These are phyloP conservation scores for Ophonus ardosiacus DNA, from an alignment of 2,888 invertebrate species.

Conservation along the genomic window DNA sequence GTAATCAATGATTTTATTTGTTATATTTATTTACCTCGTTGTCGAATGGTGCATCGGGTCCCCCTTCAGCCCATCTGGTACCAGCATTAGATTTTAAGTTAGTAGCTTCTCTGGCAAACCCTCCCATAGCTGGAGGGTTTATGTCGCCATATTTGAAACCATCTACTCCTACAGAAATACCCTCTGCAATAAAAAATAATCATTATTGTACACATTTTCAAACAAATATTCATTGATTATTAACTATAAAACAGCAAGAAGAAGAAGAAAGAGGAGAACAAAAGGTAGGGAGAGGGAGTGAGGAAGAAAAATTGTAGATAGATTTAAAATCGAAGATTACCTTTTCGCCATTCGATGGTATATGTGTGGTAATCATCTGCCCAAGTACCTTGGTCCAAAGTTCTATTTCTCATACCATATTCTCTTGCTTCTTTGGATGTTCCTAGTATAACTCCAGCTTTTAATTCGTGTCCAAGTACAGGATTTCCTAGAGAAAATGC, in stretches of 20 bases:
- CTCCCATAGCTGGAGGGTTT: constrained; percentile 71
- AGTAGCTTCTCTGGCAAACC: constrained; percentile 71
- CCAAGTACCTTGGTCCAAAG: constrained; percentile 71
- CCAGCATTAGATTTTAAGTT: constrained; percentile 73
- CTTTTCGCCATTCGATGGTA: constrained; percentile 79
- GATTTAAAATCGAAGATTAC: too few species aligned
- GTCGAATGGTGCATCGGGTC: constrained; percentile 85
- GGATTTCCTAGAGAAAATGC: constrained; percentile 84
- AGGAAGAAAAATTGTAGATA: too few species aligned
- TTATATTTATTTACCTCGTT: constrained; percentile 78
- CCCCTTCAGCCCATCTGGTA: constrained; percentile 79
- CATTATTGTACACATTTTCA: neutral
- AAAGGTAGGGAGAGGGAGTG: too few species aligned
- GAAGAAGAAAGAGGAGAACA: too few species aligned
- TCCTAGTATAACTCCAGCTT: constrained; percentile 72
- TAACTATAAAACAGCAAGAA: too few species aligned
- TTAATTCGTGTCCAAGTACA: constrained; percentile 69
- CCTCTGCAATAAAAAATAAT: constrained; percentile 73
- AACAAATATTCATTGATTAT: too few species aligned
- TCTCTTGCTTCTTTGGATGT: constrained; percentile 69
- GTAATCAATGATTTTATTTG: neutral
- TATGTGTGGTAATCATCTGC: constrained; percentile 79
- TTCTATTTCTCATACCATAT: constrained; percentile 69
- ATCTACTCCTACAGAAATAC: constrained; percentile 77
- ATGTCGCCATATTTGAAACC: constrained; percentile 76